Percentiles rank a stretch among this genome's conserved stretches.
Conservation (phyloP, 2,888 invertebrate genomes). For the Phlogophora meticulosa region DNA sequence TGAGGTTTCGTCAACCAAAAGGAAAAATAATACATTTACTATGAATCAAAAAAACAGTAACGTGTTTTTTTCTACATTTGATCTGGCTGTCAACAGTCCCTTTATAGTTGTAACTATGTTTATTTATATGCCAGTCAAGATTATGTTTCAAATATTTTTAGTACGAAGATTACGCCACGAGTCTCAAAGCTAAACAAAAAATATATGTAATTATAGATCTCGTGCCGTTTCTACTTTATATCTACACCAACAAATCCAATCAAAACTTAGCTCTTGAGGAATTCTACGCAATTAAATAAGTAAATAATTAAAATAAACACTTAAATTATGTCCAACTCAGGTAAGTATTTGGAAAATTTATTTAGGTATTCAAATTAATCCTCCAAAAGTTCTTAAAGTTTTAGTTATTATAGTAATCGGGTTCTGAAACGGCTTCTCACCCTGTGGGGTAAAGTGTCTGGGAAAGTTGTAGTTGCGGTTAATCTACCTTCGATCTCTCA, state of each 20-base stretch:
- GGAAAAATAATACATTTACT: not conserved
- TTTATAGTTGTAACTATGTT: constrained; percentile 17
- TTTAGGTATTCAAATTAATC: constrained; percentile 19
- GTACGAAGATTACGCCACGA: not conserved
- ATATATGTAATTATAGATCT: not conserved
- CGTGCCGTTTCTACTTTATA: not conserved
- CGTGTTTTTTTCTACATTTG: not conserved
- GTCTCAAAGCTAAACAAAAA: not conserved
- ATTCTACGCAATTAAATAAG: not conserved
- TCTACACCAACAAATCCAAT: not conserved
- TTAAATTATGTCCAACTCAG: not conserved
- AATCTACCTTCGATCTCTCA: constrained; percentile 4
- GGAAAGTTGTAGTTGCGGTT: not conserved
- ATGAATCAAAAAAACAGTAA: constrained; percentile 4
- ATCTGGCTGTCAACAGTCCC: constrained; percentile 14
- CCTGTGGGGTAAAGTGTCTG: not conserved
- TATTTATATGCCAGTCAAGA: constrained; percentile 38
- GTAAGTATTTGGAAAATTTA: constrained; percentile 10
- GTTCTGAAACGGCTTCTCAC: not conserved
- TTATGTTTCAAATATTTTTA: not conserved
- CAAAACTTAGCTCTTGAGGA: not conserved
- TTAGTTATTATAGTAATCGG: not conserved
- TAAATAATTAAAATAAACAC: not conserved
- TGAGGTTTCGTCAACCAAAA: not conserved
- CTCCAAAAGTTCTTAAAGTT: not conserved